These are phyloP conservation scores for Frankliniella intonsa DNA, from an alignment of 2,888 invertebrate genomes.

Conservation along the genomic window DNA sequence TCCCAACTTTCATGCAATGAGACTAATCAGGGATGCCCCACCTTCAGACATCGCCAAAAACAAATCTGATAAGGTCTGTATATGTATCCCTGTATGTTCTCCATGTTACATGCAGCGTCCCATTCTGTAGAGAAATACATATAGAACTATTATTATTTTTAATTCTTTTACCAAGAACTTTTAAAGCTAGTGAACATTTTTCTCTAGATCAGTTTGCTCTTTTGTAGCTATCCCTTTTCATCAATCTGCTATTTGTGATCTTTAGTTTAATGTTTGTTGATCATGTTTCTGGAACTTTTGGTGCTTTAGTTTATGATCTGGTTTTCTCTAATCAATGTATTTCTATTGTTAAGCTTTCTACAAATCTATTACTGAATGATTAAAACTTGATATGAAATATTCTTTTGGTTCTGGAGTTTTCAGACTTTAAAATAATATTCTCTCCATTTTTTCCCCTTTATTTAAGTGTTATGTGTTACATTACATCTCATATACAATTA, in stretches of 20 bases:
- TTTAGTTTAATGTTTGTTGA: not conserved
- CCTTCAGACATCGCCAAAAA: slow-evolving; percentile 80
- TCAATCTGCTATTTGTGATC: not conserved
- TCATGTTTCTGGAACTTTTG: not conserved
- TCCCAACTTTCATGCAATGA: slow-evolving; percentile 69
- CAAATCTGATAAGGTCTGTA: slow-evolving; percentile 79
- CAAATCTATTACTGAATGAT: not conserved
- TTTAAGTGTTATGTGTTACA: too few relatives aligned
- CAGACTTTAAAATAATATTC: not conserved
- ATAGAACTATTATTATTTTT: too few relatives aligned
- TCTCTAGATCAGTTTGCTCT: too few relatives aligned
- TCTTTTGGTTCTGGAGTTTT: not conserved
- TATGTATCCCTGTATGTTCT: slow-evolving; percentile 29
- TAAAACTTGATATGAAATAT: not conserved
- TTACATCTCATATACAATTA: too few relatives aligned
- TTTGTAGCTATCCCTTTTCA: not conserved
- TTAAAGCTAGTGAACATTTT: too few relatives aligned
- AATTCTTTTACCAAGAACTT: too few relatives aligned
- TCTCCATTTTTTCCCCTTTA: not conserved
- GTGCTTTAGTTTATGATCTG: not conserved
- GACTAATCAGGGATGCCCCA: slow-evolving; percentile 77
- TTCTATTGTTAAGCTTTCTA: not conserved
- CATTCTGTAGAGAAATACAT: too few relatives aligned
- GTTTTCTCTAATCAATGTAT: not conserved
- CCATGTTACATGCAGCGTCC: too few relatives aligned